Conservation (phyloP, 2,888 invertebrate genomes). For the Lutraria lutraria region DNA sequence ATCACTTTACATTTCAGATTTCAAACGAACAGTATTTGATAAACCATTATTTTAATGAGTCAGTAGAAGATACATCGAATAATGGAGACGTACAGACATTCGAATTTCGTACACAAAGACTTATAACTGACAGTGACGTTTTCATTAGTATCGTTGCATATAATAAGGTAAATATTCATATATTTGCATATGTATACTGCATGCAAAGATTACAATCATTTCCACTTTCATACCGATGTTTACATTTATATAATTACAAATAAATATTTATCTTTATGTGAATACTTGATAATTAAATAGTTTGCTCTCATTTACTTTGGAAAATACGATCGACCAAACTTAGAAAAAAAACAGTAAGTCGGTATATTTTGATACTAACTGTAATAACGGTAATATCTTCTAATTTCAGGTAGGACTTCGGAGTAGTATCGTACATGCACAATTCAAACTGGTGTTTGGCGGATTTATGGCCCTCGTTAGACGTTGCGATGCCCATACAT, state of each 20-base stretch:
- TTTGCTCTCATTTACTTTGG: too few species aligned
- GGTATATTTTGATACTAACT: too few species aligned
- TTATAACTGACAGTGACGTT: conserved; percentile 34
- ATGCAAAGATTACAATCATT: too few species aligned
- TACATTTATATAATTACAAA: too few species aligned
- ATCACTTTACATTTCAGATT: not conserved
- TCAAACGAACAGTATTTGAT: not conserved
- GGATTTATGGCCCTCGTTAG: conserved; percentile 61
- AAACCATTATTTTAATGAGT: conserved; percentile 34
- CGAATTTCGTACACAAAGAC: conserved; percentile 44
- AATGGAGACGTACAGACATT: conserved; percentile 52
- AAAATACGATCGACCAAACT: too few species aligned
- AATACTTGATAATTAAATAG: too few species aligned
- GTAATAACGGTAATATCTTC: too few species aligned
- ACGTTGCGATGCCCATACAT: conserved; percentile 65
- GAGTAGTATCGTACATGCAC: conserved; percentile 62
- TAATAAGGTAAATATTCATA: conserved; percentile 50
- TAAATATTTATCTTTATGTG: too few species aligned
- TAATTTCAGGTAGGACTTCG: conserved; percentile 62
- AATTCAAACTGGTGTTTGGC: conserved; percentile 58
- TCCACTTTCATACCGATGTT: too few species aligned
- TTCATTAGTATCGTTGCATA: conserved; percentile 63
- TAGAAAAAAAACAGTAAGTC: too few species aligned
- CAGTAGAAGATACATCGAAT: not conserved
- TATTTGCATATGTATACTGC: too few species aligned